Evolutionary conservation across 53 echinoderm and acorn worm species (phyloP).

Genomic region (Stichopus horrens): DNA sequence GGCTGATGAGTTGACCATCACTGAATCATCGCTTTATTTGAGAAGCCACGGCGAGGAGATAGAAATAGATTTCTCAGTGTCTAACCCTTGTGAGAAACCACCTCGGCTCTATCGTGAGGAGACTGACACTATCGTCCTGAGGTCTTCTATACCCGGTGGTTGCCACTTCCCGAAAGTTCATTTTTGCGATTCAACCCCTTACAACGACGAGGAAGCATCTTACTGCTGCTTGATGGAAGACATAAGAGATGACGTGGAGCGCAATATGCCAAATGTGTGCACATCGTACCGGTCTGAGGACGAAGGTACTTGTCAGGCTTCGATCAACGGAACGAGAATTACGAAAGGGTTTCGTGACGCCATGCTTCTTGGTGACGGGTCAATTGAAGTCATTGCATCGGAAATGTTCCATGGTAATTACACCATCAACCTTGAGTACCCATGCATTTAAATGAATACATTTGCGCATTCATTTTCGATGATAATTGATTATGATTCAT

Average conservation of each 20-base stretch:
- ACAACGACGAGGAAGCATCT: background rate
- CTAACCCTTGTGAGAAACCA: background rate
- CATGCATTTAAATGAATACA: background rate
- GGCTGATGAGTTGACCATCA: background rate
- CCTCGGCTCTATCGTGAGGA: background rate
- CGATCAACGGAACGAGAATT: background rate
- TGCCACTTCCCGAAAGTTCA: background rate
- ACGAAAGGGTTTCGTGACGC: background rate
- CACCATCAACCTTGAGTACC: background rate
- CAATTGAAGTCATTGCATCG: background rate
- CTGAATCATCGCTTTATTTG: background rate
- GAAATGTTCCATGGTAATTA: background rate
- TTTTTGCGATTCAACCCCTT: background rate
- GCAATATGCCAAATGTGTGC: background rate
- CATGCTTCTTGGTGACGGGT: background rate
- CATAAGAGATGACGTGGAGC: background rate
- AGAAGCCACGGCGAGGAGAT: background rate
- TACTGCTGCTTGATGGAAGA: background rate
- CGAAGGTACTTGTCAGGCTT: background rate
- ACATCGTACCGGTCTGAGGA: background rate
- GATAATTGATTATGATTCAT: too few species aligned
- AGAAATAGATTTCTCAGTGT: background rate
- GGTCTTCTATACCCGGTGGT: background rate
- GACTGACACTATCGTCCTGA: background rate
- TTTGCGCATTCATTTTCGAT: too few species aligned